phyloP scores from a whole-genome alignment of 2,888 invertebrate genomes.

The Notodonta ziczac region DNA sequence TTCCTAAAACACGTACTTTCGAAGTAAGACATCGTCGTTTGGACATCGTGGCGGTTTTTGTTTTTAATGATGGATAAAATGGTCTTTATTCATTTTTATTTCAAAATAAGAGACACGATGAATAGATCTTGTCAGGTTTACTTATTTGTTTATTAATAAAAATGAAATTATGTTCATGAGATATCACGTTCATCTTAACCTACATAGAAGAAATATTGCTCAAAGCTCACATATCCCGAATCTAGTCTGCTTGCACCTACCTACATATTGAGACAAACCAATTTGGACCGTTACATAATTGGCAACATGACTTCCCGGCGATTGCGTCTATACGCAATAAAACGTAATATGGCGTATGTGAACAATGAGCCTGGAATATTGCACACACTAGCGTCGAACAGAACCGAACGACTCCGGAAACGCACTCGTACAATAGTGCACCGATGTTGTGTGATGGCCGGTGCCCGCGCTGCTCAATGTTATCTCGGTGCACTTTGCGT shows the following conservation, averaged over 20 bases:
- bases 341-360: slow-evolving; percentile 17
- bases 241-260: background rate
- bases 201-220: background rate
- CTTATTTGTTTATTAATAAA: background rate
- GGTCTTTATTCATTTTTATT: too few relatives aligned
- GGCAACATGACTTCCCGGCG: background rate
- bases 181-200: background rate
- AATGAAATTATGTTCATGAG: background rate
- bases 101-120: too few relatives aligned
- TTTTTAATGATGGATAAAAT: background rate
- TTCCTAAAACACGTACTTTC: slow-evolving; percentile 2
- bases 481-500: slow-evolving; percentile 40
- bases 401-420: slow-evolving; percentile 53
- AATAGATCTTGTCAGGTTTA: too few relatives aligned
- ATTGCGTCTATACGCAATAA: slow-evolving; percentile 7
- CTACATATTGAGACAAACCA: background rate
- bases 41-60: background rate
- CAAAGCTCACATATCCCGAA: background rate
- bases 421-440: slow-evolving; percentile 47
- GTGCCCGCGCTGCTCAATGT: slow-evolving; percentile 48
- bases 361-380: slow-evolving; percentile 26
- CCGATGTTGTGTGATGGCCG: slow-evolving; percentile 43
- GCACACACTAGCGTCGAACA: slow-evolving; percentile 31
- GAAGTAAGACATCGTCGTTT: background rate
- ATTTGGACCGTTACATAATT: background rate